Conservation (phyloP, 2,113 vertebrate species). For the Rhabdornis inornatus region DNA sequence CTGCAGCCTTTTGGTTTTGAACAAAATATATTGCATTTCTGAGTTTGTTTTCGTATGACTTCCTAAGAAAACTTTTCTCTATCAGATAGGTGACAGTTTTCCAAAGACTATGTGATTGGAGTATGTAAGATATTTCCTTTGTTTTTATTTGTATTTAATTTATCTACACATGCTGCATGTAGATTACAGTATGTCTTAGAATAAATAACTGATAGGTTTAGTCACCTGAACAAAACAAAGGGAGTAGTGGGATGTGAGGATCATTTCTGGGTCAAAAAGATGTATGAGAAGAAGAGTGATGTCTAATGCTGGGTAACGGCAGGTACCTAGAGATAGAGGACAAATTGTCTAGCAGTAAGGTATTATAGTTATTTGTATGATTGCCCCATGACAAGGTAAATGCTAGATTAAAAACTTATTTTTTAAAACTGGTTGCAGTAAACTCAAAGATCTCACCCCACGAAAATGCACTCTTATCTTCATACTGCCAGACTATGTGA, state of each 20-base stretch:
- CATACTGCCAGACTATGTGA: background rate
- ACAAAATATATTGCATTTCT: background rate
- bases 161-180: background rate
- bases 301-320: background rate
- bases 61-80: background rate
- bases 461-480: background rate
- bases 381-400: accelerated
- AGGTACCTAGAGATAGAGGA: background rate
- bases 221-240: background rate
- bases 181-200: background rate
- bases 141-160: background rate
- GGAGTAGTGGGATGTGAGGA: background rate
- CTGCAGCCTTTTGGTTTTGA: background rate
- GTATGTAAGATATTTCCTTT: background rate
- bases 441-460: background rate
- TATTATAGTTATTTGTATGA: background rate
- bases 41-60: background rate
- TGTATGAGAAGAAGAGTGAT: background rate
- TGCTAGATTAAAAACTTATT: background rate
- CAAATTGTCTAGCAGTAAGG: background rate
- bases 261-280: background rate
- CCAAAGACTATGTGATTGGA: background rate
- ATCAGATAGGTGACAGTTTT: background rate
- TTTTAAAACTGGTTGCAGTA: background rate
- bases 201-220: background rate